Conservation (phyloP, 2,113 vertebrate genomes). For the Herpailurus yagouaroundi region DNA sequence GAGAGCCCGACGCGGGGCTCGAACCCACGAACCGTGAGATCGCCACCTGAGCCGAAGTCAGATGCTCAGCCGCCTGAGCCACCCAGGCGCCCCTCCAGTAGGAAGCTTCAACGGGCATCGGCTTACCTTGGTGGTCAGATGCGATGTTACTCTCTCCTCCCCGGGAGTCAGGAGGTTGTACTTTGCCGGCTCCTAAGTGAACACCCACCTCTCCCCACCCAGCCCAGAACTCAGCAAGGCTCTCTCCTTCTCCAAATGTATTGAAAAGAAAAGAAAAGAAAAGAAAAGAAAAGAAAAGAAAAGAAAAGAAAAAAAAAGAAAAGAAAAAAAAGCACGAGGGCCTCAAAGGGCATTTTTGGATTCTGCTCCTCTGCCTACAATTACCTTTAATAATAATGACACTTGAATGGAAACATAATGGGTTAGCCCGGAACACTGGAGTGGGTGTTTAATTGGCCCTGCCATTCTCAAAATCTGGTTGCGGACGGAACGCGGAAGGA, state of each 20-base stretch:
- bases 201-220: background rate
- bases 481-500: background rate
- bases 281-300: background rate
- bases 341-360: conserved; percentile 52
- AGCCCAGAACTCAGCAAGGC: conserved; percentile 4
- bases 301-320: background rate
- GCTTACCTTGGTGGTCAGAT: background rate
- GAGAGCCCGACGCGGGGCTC: too few relatives aligned
- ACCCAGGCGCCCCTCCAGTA: background rate
- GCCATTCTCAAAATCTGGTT: conserved; percentile 55
- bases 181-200: conserved; percentile 44
- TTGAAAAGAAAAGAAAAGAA: background rate
- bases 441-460: conserved; percentile 78
- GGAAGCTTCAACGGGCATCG: background rate
- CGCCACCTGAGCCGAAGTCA: too few relatives aligned
- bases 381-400: conserved; percentile 76
- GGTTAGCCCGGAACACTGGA: conserved; percentile 66
- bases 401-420: conserved; percentile 68
- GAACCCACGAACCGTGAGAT: too few relatives aligned
- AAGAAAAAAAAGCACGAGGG: background rate
- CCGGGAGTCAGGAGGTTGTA: background rate
- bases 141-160: background rate
- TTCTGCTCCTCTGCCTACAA: conserved; percentile 54
- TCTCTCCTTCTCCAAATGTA: conserved; percentile 43
- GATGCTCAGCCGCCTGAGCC: too few relatives aligned